Evolutionary conservation across 2,888 invertebrate species (phyloP), one percentile per base, ranked within the genome.

Genomic region (Aporophyla nigra): DNA sequence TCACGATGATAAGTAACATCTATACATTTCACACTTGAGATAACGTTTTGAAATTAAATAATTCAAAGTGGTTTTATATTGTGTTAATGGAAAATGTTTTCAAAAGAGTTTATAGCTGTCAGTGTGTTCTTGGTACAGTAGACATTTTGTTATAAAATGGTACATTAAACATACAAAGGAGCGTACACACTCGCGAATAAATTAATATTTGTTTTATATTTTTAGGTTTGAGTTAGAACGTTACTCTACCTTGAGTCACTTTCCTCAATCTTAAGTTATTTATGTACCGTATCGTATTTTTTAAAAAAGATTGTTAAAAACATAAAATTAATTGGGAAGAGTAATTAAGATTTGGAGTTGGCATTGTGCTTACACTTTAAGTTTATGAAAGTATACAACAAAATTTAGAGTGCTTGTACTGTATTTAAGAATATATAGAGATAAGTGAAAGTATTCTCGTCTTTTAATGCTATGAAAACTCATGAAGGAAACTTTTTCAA

Each of bases 1-100:
- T 76, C 63, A 74, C 27, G n/a, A 21, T 54, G 74, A 51, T 40
- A 51, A 58, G 43, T 65, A 12, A 27, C 49, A 51, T 49, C 21
- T 49, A 49, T 14, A 14, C 24, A 46, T 19, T 65, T 46, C 6
- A 19, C 27, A 6, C 49, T 49, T 5, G 59, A 43, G 62, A 54
- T 54, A 72, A 72, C 62, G 53, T 27, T 74, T 58, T 51, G n/a
- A 51, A 27, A 61, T 53, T 0, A 53, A 74, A 46, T 27, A 2
- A 46, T 40, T 65, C 12, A 24, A n/a, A 40, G 40, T n/a, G 24
- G 40, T 71, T 24, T 24, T 62, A 27, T 58, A 49, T 49, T 27
- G 16, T n/a, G 43, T 27, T 56, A 1, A 14, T 7, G 21, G 33
- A 19, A 27, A 51, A 71, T 43, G 53, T 66, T 43, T 67, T 69